A percentile compares a stretch with the other conserved stretches of the same genome.
Evolutionary conservation across 1,140 invertebrate species (phyloP).

Genomic region (Drosophila rufa): DNA sequence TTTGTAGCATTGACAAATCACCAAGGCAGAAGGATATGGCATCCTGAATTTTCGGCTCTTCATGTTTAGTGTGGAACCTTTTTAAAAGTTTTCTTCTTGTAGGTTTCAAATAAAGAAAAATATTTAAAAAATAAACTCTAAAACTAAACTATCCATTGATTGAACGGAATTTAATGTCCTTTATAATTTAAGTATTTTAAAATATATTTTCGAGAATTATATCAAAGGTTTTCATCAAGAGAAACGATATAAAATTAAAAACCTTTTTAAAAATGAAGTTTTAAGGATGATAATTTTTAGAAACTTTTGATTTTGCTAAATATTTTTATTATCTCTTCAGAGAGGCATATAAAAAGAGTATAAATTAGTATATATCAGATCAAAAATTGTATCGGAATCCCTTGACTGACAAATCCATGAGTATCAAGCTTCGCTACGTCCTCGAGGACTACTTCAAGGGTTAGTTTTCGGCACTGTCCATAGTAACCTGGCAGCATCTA

Average conservation of each 20-base stretch:
- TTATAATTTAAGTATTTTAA: too few relatives aligned
- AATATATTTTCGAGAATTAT: too few relatives aligned
- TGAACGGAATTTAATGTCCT: too few relatives aligned
- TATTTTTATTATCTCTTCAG: not conserved
- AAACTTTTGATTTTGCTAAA: too few relatives aligned
- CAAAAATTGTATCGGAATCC: slow-evolving; percentile 8
- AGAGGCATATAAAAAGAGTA: not conserved
- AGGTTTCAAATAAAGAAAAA: not conserved
- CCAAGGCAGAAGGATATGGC: slow-evolving; percentile 2
- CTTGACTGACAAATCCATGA: not conserved
- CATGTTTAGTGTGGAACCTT: not conserved
- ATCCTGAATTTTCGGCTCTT: not conserved
- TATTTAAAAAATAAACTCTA: not conserved
- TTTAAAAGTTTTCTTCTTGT: not conserved
- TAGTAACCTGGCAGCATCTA: slow-evolving; percentile 44
- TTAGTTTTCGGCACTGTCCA: slow-evolving; percentile 22
- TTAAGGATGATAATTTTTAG: too few relatives aligned
- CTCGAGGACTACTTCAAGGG: slow-evolving; percentile 17
- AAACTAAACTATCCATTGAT: too few relatives aligned
- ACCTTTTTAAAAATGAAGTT: too few relatives aligned
- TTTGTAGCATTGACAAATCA: slow-evolving; percentile 35
- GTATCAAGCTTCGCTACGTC: slow-evolving; percentile 4
- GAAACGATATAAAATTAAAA: too few relatives aligned
- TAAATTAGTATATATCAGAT: too few relatives aligned
- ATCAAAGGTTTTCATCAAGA: too few relatives aligned